Evolutionary conservation across 2,888 invertebrate species (phyloP).

Genomic region (Callimorpha dominula): DNA sequence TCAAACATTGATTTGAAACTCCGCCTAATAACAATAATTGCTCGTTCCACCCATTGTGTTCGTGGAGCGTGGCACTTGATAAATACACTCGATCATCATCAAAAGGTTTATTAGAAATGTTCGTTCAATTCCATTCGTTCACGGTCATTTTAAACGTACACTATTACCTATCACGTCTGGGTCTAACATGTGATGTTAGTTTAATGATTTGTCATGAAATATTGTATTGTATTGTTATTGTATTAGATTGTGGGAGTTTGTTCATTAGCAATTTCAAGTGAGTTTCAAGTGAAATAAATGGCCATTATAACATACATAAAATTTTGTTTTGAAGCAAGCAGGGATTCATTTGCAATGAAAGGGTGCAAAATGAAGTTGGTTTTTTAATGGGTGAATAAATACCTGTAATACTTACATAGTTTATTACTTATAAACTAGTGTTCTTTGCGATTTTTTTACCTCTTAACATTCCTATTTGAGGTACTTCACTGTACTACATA

Average conservation of each 20-base stretch:
- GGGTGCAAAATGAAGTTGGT: background rate
- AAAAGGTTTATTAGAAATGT: constrained; percentile 47
- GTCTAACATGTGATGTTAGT: constrained; percentile 24
- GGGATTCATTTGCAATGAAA: background rate
- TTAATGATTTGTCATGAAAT: constrained; percentile 22
- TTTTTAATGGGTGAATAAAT: background rate
- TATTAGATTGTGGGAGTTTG: constrained; percentile 20
- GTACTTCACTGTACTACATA: too few species aligned
- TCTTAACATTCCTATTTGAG: too few species aligned
- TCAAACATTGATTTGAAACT: constrained; percentile 48
- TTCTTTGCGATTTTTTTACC: too few species aligned
- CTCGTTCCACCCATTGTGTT: constrained; percentile 42
- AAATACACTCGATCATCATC: constrained; percentile 48
- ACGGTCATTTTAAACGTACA: constrained; percentile 39
- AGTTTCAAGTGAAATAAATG: constrained; percentile 10
- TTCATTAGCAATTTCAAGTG: constrained; percentile 9
- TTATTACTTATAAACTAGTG: too few species aligned
- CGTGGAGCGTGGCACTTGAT: constrained; percentile 51
- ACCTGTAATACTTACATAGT: too few species aligned
- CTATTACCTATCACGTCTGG: constrained; percentile 44
- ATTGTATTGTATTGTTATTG: constrained; percentile 3
- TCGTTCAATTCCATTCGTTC: constrained; percentile 35
- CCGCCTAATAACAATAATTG: constrained; percentile 38
- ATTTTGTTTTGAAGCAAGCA: background rate
- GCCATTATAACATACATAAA: background rate